Base-by-base conservation (phyloP, 1,140 invertebrate species). In the Hyles euphorbiae region DNA sequence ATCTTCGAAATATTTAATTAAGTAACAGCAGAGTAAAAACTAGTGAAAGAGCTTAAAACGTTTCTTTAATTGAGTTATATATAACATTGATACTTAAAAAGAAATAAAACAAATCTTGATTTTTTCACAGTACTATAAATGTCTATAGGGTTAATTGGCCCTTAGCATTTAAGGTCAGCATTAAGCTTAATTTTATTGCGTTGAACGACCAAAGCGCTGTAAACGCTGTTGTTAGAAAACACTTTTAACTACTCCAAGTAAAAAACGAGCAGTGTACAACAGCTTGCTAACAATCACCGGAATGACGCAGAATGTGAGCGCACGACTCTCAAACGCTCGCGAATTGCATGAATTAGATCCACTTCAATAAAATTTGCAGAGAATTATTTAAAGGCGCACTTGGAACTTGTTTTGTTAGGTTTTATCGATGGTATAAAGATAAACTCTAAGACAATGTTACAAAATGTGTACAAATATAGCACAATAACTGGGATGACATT, bases 171-270 rank as follows among this genome's bases (percentile, higher is more conserved):
- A 64, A 34, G 45, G 56, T 48, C 50, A 32, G 11, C 56, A 68
- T 63, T 67, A 62, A 61, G 59, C 57, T 67, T 68, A 61, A 62
- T 68, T 66, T 61, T 65, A 72, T 58, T 61, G 53, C 53, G 34
- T 47, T 33, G 43, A 44, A 59, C 10, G 32, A 53, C 34, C 45
- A 32, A 6, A 34, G 5, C 34, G 50, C 49, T 34, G 40, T 66
- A 66, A 66, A 63, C 44, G 58, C 56, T 58, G 64, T 59, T 66
- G 60, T 62, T 66, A 66, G 60, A 60, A 55, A 59, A 61, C 48
- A 58, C 60, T 48, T 64, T 64, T 58, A 65, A 65, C 34, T 64
- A 53, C 32, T 12, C 33, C 43, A 44, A 53, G 33, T 34, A 47
- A 54, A 62, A 59, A 66, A 43, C 45, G 34, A 56, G 8, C 43